A percentile compares a stretch with the other conserved stretches of the same genome.
Conservation (phyloP, 2,113 vertebrate species). For the Zapus hudsonius region DNA sequence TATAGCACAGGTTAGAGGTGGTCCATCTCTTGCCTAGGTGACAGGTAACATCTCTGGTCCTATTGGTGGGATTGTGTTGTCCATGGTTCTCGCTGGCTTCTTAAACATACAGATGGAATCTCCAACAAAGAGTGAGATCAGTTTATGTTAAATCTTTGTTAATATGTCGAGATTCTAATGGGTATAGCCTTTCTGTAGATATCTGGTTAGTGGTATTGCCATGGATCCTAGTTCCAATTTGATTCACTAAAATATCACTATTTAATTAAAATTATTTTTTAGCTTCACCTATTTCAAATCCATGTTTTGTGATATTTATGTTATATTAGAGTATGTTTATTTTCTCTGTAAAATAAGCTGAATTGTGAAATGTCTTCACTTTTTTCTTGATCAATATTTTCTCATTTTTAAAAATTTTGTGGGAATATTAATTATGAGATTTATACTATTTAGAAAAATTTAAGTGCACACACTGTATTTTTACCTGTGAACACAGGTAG, state of each 20-base stretch:
- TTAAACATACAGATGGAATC: too few species aligned
- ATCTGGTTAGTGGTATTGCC: too few species aligned
- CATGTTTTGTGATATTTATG: neutral
- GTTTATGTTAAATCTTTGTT: too few species aligned
- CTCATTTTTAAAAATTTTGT: neutral
- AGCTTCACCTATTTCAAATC: neutral
- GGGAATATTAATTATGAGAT: neutral
- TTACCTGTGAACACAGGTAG: neutral
- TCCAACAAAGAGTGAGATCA: too few species aligned
- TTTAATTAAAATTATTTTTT: slow-evolving; percentile 39
- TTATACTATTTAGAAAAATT: neutral
- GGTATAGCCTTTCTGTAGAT: too few species aligned
- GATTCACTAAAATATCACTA: neutral
- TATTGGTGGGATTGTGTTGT: too few species aligned
- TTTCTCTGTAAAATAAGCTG: neutral
- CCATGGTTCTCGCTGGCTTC: too few species aligned
- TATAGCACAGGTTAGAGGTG: too few species aligned
- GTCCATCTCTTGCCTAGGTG: too few species aligned
- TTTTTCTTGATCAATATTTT: neutral
- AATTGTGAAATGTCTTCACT: neutral
- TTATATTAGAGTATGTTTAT: neutral
- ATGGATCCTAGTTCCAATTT: too few species aligned
- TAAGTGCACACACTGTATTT: neutral
- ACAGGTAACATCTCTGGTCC: too few species aligned
- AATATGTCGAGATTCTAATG: too few species aligned